Evolutionary conservation across 2,888 invertebrate species (phyloP).

Genomic region (Rosalia funebris): DNA sequence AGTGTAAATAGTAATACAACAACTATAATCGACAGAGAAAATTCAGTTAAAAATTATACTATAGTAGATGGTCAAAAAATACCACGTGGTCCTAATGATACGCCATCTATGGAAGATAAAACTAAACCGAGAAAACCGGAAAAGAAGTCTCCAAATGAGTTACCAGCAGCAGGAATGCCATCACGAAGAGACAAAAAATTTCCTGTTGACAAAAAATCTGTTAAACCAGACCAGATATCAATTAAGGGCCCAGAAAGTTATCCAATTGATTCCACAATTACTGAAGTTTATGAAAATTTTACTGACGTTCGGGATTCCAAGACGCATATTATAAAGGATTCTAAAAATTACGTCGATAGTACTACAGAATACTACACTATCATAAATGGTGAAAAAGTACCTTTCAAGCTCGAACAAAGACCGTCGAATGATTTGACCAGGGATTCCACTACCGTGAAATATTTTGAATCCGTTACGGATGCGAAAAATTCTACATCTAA

Average conservation of each 20-base stretch:
- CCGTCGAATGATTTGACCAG: background rate
- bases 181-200: conserved; percentile 27
- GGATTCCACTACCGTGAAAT: background rate
- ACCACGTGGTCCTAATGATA: conserved; percentile 6
- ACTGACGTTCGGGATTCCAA: conserved; percentile 32
- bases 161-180: conserved; percentile 38
- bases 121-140: conserved; percentile 2
- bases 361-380: conserved; percentile 48
- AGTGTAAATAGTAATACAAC: conserved; percentile 49
- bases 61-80: conserved; percentile 21
- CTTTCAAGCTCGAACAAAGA: conserved; percentile 17
- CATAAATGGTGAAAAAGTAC: conserved; percentile 30
- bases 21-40: conserved; percentile 47
- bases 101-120: conserved; percentile 12
- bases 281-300: conserved; percentile 3
- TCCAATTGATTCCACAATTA: conserved; percentile 1
- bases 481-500: background rate
- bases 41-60: conserved; percentile 45
- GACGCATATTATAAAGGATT: conserved; percentile 38
- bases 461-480: background rate
- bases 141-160: conserved; percentile 27
- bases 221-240: background rate
- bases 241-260: conserved; percentile 2
- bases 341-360: conserved; percentile 43
- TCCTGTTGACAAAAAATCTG: conserved; percentile 11